Percentiles rank a stretch among this genome's conserved stretches.
phyloP scores from a whole-genome alignment of 2,888 invertebrate genomes.

The Melolontha melolontha region DNA sequence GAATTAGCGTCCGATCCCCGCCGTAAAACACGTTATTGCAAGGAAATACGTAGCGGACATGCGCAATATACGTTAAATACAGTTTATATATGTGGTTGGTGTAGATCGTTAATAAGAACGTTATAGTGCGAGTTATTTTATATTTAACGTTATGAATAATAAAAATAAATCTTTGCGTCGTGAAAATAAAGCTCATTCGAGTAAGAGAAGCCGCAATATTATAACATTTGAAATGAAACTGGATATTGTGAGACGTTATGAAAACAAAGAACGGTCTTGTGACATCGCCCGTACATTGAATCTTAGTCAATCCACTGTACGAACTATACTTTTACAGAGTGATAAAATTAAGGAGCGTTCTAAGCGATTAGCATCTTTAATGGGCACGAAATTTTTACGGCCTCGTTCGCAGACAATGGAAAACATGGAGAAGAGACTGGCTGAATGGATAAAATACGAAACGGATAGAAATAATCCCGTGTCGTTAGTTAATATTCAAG shows the following conservation, averaged over 20 bases:
- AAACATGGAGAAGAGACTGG: constrained; percentile 26
- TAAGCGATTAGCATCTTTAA: constrained; percentile 16
- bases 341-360: constrained; percentile 32
- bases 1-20: constrained; percentile 16
- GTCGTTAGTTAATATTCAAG: constrained; percentile 14
- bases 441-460: constrained; percentile 27
- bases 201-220: constrained; percentile 7
- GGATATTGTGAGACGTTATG: constrained; percentile 23
- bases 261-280: constrained; percentile 29
- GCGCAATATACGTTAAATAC: constrained; percentile 16
- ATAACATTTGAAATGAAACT: constrained; percentile 31
- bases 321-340: constrained; percentile 27
- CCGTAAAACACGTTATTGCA: constrained; percentile 8
- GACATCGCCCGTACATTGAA: constrained; percentile 27
- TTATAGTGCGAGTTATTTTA: not conserved
- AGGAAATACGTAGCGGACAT: constrained; percentile 12
- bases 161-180: not conserved
- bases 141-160: not conserved
- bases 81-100: constrained; percentile 8
- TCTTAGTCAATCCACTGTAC: constrained; percentile 23
- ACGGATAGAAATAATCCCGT: constrained; percentile 11
- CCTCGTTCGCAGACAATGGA: constrained; percentile 31
- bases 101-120: not conserved
- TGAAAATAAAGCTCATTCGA: not conserved
- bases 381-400: constrained; percentile 21